A percentile compares a stretch with the other conserved stretches of the same genome.
phyloP scores from a whole-genome alignment of 2,113 vertebrate genomes.

The Sinocyclocheilus anophthalmus region DNA sequence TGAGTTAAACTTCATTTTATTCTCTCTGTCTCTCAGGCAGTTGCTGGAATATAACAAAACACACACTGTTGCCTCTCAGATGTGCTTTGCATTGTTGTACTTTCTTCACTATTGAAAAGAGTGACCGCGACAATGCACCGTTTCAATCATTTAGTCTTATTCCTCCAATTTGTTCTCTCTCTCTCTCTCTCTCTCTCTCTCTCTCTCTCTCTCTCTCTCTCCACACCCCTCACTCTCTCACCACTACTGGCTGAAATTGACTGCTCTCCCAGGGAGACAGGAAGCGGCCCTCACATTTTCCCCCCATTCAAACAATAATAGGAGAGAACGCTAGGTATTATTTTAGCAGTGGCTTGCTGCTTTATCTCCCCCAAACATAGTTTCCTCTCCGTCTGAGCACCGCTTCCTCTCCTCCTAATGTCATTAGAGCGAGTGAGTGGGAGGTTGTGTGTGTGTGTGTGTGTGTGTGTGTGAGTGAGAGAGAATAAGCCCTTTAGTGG shows the following conservation, averaged over 20 bases:
- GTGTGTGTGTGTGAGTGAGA: slow-evolving; percentile 26
- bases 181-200: too few species aligned
- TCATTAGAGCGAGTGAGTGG: slow-evolving; percentile 59
- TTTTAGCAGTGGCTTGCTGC: slow-evolving; percentile 76
- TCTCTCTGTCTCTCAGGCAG: slow-evolving; percentile 4
- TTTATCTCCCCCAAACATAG: slow-evolving; percentile 86
- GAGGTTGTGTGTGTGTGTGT: slow-evolving; percentile 26
- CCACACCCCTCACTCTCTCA: not conserved
- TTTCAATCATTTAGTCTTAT: slow-evolving; percentile 2
- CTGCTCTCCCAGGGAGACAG: slow-evolving; percentile 63
- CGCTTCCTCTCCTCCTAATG: slow-evolving; percentile 72
- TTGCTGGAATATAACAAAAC: slow-evolving; percentile 31
- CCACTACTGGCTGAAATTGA: slow-evolving; percentile 49
- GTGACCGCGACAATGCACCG: not conserved
- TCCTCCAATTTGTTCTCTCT: not conserved
- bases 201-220: too few species aligned
- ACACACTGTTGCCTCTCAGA: not conserved
- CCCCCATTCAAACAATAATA: slow-evolving; percentile 77
- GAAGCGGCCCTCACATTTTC: slow-evolving; percentile 73
- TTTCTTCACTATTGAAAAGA: slow-evolving; percentile 35
- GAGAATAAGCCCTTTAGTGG: slow-evolving; percentile 25
- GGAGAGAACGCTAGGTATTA: slow-evolving; percentile 76
- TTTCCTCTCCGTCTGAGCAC: slow-evolving; percentile 79
- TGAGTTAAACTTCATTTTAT: slow-evolving; percentile 20
- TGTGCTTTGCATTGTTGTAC: slow-evolving; percentile 20